Evolutionary conservation across 2,113 vertebrate genomes (phyloP).

Genomic region (Vimba vimba): DNA sequence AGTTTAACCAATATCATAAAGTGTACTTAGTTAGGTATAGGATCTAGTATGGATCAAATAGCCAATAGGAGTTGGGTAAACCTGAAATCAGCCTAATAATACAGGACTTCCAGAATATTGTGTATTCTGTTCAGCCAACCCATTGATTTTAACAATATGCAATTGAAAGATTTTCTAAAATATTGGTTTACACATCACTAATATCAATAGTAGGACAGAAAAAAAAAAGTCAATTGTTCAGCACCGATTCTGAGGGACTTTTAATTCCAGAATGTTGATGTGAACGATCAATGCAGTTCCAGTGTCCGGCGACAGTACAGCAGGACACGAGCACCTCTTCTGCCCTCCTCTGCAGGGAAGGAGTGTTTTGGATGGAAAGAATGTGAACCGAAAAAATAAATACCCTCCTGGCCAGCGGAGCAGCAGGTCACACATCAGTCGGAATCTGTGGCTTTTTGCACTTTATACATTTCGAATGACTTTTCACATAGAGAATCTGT

Average conservation of each 20-base stretch:
- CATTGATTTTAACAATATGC: not conserved
- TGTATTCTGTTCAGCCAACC: not conserved
- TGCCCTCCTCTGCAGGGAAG: constrained; percentile 38
- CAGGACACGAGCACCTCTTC: constrained; percentile 21
- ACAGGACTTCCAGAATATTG: not conserved
- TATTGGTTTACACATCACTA: not conserved
- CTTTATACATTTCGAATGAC: constrained; percentile 8
- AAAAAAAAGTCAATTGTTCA: not conserved
- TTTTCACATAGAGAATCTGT: constrained; percentile 20
- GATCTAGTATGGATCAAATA: too few species aligned
- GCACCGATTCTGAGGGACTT: not conserved
- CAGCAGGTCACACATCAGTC: constrained; percentile 24
- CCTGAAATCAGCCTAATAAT: not conserved
- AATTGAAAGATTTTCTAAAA: not conserved
- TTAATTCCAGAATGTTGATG: constrained; percentile 1
- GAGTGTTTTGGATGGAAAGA: constrained; percentile 48
- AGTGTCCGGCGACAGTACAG: constrained; percentile 28
- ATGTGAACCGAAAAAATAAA: constrained; percentile 39
- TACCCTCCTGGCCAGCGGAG: constrained; percentile 39
- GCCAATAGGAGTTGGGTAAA: not conserved
- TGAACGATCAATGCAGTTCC: constrained; percentile 23
- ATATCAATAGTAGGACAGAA: not conserved
- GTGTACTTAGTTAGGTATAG: too few species aligned
- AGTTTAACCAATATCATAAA: too few species aligned
- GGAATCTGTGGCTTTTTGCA: constrained; percentile 39